Conservation (phyloP, 1,140 invertebrate species). For the Trachymyrmex septentrionalis region DNA sequence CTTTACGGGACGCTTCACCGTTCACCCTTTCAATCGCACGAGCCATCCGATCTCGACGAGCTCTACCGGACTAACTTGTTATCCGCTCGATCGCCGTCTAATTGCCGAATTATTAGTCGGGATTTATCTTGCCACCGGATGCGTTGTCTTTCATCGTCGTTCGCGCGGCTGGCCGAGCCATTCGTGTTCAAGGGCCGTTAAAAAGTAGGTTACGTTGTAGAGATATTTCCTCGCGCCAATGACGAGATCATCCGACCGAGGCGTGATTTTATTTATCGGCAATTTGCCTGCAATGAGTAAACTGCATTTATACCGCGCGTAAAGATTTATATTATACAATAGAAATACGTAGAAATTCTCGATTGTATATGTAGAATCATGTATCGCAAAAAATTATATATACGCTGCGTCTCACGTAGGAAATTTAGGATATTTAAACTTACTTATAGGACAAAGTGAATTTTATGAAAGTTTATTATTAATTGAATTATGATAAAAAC, state of each 20-base stretch:
- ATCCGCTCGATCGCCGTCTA: slow-evolving; percentile 62
- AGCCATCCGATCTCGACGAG: slow-evolving; percentile 10
- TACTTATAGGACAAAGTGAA: not conserved
- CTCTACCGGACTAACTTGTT: slow-evolving; percentile 61
- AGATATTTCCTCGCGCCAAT: not conserved
- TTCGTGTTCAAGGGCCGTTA: slow-evolving; percentile 12
- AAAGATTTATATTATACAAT: slow-evolving; percentile 40
- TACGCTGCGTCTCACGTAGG: no score
- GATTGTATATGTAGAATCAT: slow-evolving; percentile 13
- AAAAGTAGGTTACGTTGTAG: slow-evolving; percentile 16
- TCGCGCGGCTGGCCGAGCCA: not conserved
- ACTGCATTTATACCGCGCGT: slow-evolving; percentile 22
- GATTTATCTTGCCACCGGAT: slow-evolving; percentile 48
- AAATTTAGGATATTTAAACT: not conserved
- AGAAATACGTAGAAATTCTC: not conserved
- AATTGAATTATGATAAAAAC: not conserved
- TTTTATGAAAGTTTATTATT: slow-evolving; percentile 7
- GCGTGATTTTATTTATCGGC: slow-evolving; percentile 38
- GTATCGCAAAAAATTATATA: not conserved
- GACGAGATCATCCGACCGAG: not conserved
- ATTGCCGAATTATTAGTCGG: slow-evolving; percentile 70
- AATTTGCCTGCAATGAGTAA: slow-evolving; percentile 18
- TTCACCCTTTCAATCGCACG: slow-evolving; percentile 53
- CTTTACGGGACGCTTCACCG: slow-evolving; percentile 38
- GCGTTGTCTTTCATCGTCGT: slow-evolving; percentile 44